Base-by-base conservation (phyloP, 2,888 invertebrate species). In the Drosophila neonasuta region DNA sequence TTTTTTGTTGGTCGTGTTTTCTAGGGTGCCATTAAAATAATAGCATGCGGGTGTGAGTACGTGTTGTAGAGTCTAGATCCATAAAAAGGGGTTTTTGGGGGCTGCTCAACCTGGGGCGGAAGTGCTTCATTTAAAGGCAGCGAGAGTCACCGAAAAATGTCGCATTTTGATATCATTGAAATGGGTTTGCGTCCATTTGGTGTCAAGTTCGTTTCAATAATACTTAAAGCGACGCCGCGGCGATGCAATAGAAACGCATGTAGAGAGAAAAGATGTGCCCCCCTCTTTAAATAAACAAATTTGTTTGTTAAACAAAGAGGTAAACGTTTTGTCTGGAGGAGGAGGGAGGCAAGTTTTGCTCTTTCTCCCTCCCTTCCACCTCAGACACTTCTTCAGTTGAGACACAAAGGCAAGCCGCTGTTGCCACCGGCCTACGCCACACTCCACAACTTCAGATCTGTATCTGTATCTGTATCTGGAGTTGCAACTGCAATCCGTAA, bases 161-260 rank as follows among this genome's bases (percentile, higher is more conserved):
- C 84, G 74, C 83, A 74, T 60, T 84, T 78, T 75, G 51, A 80
- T 73, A 68, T 48, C 42, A 57, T 56, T 59, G 73, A 68, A 54
- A 77, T 73, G 67, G 68, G 44, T 77, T 63, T 68, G 64, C 77
- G 85, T 51, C 54, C 74, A 81, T 81, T 86, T 79, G 80, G 88
- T 87, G 84, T 84, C 84, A 87, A 84, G 88, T 86, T 80, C 85
- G 60, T 84, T 86, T 80, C 58, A 70, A 74, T 72, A 70, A 79
- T 55, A 65, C 68, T 55, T 52, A 32, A 64, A 75, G 48, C 61
- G 44, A 55, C 2, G 44, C 54, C 54, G 54, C 41, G 50, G 44
- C 13, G 46, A 15, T 41, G 42, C 36, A 36, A 36, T 11, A 29
- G 24, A 39, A 45, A 45, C 9, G 51, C 42, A 36, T 29, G 54